A percentile compares a stretch with the other conserved stretches of the same genome.
Evolutionary conservation across 2,797 vertebrate species (phyloP).

Genomic region (Rhinophrynus dorsalis): DNA sequence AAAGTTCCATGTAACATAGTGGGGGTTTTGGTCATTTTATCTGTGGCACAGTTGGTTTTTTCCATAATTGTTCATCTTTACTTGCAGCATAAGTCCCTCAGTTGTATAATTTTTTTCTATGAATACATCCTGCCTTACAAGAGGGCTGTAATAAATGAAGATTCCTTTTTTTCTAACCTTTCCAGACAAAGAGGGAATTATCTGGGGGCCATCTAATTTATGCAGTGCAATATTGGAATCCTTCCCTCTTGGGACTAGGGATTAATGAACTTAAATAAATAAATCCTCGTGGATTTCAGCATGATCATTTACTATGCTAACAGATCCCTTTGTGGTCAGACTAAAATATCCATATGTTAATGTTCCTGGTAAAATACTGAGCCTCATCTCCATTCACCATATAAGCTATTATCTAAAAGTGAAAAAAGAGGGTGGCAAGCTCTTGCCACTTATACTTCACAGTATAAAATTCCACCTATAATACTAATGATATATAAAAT

Average conservation of each 20-base stretch:
- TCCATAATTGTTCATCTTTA: no score
- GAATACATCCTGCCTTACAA: not conserved
- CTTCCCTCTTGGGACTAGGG: not conserved
- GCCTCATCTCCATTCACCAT: not conserved
- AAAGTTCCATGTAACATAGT: no score
- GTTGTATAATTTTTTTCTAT: not conserved
- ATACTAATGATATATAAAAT: no score
- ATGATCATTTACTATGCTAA: not conserved
- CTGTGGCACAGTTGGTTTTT: no score
- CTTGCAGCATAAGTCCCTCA: not conserved
- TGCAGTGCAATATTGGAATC: not conserved
- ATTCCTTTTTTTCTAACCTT: no score
- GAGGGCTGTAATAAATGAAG: not conserved
- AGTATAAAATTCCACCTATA: no score
- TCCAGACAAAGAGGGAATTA: not conserved
- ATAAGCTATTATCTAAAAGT: no score
- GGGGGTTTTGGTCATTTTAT: no score
- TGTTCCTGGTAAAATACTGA: not conserved
- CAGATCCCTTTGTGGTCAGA: not conserved
- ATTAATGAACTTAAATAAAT: not conserved
- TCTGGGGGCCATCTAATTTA: not conserved
- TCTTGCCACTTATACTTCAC: no score
- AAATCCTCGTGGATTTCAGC: not conserved
- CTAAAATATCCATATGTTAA: not conserved
- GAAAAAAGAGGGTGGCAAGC: no score